A percentile compares a stretch with the other conserved stretches of the same genome.
phyloP scores from a whole-genome alignment of 1,140 invertebrate species.

The Drosophila arizonae region DNA sequence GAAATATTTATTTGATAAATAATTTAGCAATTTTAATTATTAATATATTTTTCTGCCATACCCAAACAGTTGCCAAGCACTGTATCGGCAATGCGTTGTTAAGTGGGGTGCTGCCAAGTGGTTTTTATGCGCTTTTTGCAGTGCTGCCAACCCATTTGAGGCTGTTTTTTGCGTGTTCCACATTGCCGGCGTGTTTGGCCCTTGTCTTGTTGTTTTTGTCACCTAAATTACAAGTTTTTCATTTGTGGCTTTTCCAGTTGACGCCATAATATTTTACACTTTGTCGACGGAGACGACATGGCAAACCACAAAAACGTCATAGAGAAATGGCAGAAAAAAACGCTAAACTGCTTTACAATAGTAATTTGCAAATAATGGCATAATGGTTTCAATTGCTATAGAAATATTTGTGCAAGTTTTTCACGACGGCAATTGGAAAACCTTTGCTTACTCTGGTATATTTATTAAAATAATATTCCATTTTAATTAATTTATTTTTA shows the following conservation, averaged over 20 bases:
- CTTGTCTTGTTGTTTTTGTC: slow-evolving; percentile 66
- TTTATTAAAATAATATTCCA: too few species aligned
- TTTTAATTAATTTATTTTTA: too few species aligned
- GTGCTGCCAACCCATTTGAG: slow-evolving; percentile 53
- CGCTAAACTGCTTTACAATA: slow-evolving; percentile 26
- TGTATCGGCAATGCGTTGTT: slow-evolving; percentile 5
- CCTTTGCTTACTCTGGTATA: too few species aligned
- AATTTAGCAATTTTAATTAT: too few species aligned
- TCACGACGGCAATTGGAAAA: slow-evolving; percentile 2
- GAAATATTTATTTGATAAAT: too few species aligned
- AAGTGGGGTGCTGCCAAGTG: slow-evolving; percentile 57
- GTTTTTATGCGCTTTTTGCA: slow-evolving; percentile 38
- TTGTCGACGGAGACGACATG: slow-evolving; percentile 19
- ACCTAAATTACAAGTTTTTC: slow-evolving; percentile 77
- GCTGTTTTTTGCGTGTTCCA: slow-evolving; percentile 62
- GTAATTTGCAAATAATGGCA: slow-evolving; percentile 30
- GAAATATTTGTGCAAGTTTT: background rate
- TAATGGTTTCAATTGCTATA: slow-evolving; percentile 6
- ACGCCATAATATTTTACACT: slow-evolving; percentile 59
- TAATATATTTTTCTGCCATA: too few species aligned
- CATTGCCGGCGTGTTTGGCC: slow-evolving; percentile 20
- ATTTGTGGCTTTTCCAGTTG: slow-evolving; percentile 58
- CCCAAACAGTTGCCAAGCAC: background rate
- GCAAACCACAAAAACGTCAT: slow-evolving; percentile 26
- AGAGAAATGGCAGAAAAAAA: slow-evolving; percentile 2